A percentile compares a stretch with the other conserved stretches of the same genome.
phyloP scores from a whole-genome alignment of 1,140 invertebrate species.

The Psix sp. region DNA sequence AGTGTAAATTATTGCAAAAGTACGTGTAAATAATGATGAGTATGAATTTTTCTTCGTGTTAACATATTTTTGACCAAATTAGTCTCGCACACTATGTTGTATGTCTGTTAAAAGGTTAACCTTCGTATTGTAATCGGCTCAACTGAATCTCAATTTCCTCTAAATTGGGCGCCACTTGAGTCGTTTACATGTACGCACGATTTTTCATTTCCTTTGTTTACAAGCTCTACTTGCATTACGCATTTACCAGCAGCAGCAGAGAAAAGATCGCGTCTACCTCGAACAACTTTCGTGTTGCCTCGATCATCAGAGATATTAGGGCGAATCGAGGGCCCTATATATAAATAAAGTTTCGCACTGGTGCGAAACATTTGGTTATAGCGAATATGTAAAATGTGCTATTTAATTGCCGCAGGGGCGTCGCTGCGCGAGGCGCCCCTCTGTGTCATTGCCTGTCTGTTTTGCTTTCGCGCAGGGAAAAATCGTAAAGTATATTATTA shows the following conservation, averaged over 20 bases:
- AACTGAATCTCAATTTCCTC: too few species aligned
- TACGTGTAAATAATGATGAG: too few species aligned
- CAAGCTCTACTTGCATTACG: too few species aligned
- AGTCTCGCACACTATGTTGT: too few species aligned
- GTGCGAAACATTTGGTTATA: constrained; percentile 68
- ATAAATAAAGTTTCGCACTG: constrained; percentile 68
- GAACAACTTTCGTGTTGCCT: constrained; percentile 28
- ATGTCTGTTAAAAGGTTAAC: too few species aligned
- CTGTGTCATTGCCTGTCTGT: constrained; percentile 19
- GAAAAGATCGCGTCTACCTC: constrained; percentile 39
- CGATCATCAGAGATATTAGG: constrained; percentile 6
- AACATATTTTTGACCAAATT: too few species aligned
- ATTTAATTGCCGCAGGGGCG: constrained; percentile 61
- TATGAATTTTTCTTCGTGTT: too few species aligned
- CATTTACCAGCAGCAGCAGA: too few species aligned
- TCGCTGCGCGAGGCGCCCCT: constrained; percentile 30
- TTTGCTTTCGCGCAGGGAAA: constrained; percentile 37
- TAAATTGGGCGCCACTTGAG: too few species aligned
- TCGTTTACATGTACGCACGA: neutral
- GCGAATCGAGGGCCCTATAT: constrained; percentile 22
- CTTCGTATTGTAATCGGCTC: too few species aligned
- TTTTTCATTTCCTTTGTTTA: neutral
- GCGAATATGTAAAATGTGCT: constrained; percentile 62
- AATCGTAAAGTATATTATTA: constrained; percentile 44
- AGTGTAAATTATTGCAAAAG: too few species aligned